Percentiles rank a stretch among this genome's conserved stretches.
These are phyloP conservation scores for Passer domesticus DNA, from an alignment of 2,113 vertebrate genomes.

Conservation along the genomic window DNA sequence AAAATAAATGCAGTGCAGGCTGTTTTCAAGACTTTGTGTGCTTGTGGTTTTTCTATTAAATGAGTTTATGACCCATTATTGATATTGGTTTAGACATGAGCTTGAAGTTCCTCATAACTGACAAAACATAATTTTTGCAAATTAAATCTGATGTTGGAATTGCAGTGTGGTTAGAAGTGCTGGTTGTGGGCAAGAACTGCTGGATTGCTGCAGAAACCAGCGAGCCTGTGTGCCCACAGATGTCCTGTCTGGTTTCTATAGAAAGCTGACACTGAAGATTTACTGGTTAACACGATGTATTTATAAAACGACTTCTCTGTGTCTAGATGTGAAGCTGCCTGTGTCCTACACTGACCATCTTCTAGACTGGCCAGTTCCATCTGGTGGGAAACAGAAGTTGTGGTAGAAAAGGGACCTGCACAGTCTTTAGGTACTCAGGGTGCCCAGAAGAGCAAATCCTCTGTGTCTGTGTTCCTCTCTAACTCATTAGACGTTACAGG, in stretches of 20 bases:
- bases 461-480: neutral
- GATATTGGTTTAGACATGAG: neutral
- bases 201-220: neutral
- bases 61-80: neutral
- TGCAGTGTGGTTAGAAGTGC: neutral
- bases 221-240: neutral
- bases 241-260: neutral
- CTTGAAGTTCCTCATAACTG: neutral
- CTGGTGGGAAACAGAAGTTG: neutral
- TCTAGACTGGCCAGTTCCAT: neutral
- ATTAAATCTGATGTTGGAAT: neutral
- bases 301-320: neutral
- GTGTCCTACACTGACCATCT: neutral
- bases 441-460: neutral
- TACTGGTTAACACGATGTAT: neutral
- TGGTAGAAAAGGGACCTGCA: neutral
- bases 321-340: neutral
- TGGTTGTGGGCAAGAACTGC: neutral
- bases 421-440: neutral
- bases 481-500: neutral
- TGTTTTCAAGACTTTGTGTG: neutral
- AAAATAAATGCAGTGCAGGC: neutral
- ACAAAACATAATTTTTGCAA: neutral
- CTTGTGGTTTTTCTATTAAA: neutral
- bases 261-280: neutral